phyloP scores from a whole-genome alignment of 2,797 vertebrate species.

The Onychomys leucogaster region DNA sequence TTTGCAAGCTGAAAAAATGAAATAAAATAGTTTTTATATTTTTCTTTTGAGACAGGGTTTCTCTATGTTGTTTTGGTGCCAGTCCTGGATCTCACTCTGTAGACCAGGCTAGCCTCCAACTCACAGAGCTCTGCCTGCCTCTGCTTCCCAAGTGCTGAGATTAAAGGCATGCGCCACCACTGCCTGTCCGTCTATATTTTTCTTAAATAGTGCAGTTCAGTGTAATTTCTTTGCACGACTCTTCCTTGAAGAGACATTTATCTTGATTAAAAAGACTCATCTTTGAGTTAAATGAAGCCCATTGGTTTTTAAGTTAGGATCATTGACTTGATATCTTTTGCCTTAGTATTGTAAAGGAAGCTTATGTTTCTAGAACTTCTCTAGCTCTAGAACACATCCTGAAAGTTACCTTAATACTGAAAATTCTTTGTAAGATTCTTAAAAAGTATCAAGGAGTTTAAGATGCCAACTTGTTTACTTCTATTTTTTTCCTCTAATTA shows the following conservation, averaged over 20 bases:
- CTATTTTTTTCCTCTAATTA: not conserved
- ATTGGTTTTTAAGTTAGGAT: not conserved
- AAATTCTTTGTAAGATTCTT: constrained; percentile 11
- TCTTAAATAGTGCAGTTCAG: not conserved
- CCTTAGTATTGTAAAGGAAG: constrained; percentile 23
- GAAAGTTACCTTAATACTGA: constrained; percentile 36
- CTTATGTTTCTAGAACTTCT: not conserved
- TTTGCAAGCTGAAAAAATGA: constrained; percentile 19
- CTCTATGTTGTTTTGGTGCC: no score
- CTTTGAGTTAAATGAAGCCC: not conserved
- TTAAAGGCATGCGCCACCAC: no score
- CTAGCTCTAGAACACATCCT: not conserved
- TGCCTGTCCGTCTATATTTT: not conserved
- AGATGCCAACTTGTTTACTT: not conserved
- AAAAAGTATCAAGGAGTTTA: constrained; percentile 1
- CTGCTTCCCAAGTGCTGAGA: no score
- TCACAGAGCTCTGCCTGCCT: no score
- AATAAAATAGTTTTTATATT: constrained; percentile 3
- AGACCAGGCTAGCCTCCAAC: no score
- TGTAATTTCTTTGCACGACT: constrained; percentile 24
- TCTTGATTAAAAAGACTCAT: constrained; percentile 46
- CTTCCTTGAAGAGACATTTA: constrained; percentile 38
- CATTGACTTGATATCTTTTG: not conserved
- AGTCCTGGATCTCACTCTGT: no score
- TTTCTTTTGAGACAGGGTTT: not conserved